Conservation (phyloP, 2,113 vertebrate genomes). For the Rafetus swinhoei region DNA sequence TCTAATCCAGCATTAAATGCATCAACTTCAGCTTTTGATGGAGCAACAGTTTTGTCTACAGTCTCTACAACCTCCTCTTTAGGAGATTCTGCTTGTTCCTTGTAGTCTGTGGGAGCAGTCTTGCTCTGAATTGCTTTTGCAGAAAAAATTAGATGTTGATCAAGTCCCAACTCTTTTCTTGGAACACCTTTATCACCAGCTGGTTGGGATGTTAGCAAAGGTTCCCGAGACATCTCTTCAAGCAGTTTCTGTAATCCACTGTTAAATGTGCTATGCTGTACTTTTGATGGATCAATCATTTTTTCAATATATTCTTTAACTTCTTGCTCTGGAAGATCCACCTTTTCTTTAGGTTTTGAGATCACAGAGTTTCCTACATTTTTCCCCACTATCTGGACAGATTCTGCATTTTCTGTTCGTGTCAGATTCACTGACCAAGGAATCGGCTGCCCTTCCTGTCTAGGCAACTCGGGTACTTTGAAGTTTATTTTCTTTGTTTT, state of each 20-base stretch:
- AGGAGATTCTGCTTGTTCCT: slow-evolving; percentile 52
- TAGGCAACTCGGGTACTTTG: slow-evolving; percentile 37
- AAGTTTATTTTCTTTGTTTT: slow-evolving; percentile 57
- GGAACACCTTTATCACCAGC: slow-evolving; percentile 50
- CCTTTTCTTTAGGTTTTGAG: slow-evolving; percentile 30
- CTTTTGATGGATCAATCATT: slow-evolving; percentile 40
- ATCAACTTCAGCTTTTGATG: slow-evolving; percentile 45
- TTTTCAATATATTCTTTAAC: slow-evolving; percentile 48
- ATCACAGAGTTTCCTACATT: background rate
- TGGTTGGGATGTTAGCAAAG: background rate
- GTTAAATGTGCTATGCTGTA: slow-evolving; percentile 37
- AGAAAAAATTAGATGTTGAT: background rate
- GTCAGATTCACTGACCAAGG: slow-evolving; percentile 57
- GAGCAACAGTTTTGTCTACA: slow-evolving; percentile 29
- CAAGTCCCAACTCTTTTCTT: slow-evolving; percentile 51
- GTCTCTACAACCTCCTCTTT: slow-evolving; percentile 54
- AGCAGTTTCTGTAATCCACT: slow-evolving; percentile 53
- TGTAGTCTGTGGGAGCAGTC: background rate
- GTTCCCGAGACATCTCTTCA: background rate
- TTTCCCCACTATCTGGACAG: slow-evolving; percentile 2
- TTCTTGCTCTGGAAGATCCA: slow-evolving; percentile 17
- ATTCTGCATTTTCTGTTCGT: slow-evolving; percentile 55
- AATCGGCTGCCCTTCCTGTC: background rate
- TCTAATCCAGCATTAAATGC: slow-evolving; percentile 51
- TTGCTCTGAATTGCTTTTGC: slow-evolving; percentile 28